Evolutionary conservation across 2,888 invertebrate genomes (phyloP).

Genomic region (Neria commutata): DNA sequence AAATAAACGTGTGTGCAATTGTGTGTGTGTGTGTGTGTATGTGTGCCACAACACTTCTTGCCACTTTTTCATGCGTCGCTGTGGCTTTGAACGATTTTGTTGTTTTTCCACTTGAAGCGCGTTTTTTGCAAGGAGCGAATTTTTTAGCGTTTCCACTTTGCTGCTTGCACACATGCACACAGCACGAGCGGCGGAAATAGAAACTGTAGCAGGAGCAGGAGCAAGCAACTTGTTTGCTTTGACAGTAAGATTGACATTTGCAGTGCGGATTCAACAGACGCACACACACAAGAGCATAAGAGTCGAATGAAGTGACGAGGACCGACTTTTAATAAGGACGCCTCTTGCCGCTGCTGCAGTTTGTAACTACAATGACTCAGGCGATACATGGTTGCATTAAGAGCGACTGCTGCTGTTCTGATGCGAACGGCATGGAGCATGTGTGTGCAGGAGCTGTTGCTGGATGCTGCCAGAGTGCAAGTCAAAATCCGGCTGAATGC

Average conservation of each 20-base stretch:
- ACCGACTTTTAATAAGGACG: constrained; percentile 17
- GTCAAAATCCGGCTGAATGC: not conserved
- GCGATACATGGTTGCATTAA: too few relatives aligned
- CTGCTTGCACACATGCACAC: not conserved
- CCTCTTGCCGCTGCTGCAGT: constrained; percentile 23
- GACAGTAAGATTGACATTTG: constrained; percentile 29
- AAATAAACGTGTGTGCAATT: too few relatives aligned
- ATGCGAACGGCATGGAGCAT: constrained; percentile 43
- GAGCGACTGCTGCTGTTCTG: too few relatives aligned
- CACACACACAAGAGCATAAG: not conserved
- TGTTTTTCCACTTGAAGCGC: constrained; percentile 1
- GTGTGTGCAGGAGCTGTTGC: constrained; percentile 31
- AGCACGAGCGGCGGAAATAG: constrained; percentile 10
- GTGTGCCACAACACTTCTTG: constrained; percentile 24
- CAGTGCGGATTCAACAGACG: not conserved
- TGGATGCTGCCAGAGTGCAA: not conserved
- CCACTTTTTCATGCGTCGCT: not conserved
- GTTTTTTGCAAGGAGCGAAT: not conserved
- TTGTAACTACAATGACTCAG: constrained; percentile 13
- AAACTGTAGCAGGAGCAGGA: constrained; percentile 3
- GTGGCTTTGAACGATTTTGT: not conserved
- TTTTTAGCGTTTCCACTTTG: constrained; percentile 18
- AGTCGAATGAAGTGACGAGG: not conserved
- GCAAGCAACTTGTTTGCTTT: constrained; percentile 37
- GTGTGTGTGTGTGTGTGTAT: not conserved